Conservation (phyloP, 2,113 vertebrate species). For the Plotosus lineatus region DNA sequence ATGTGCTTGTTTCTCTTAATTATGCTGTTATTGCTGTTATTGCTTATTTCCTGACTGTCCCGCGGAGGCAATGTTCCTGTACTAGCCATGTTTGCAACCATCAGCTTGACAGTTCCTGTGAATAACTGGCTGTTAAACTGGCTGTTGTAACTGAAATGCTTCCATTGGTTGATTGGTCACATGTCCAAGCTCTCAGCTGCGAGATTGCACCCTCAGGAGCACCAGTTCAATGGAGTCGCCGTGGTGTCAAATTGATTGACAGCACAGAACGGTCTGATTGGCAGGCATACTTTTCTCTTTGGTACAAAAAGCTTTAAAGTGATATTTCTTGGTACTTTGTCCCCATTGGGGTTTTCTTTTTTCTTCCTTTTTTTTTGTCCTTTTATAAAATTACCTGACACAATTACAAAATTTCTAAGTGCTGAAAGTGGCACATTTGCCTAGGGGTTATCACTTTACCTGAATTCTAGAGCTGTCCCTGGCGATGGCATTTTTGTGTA, state of each 20-base stretch:
- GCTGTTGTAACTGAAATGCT: background rate
- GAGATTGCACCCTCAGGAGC: conserved; percentile 11
- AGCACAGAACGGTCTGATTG: conserved; percentile 18
- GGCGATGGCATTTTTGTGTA: too few relatives aligned
- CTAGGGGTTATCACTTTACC: too few relatives aligned
- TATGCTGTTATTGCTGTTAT: background rate
- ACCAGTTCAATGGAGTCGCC: background rate
- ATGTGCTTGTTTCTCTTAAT: background rate
- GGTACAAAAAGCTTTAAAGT: background rate
- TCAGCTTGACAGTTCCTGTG: background rate
- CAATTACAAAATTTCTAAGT: background rate
- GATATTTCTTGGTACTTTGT: background rate
- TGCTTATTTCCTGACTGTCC: background rate
- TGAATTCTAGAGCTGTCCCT: too few relatives aligned
- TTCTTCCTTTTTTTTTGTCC: background rate
- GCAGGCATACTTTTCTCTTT: conserved; percentile 16
- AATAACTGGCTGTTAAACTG: background rate
- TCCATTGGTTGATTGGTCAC: background rate
- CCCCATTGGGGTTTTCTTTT: background rate
- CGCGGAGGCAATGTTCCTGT: background rate
- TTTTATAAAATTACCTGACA: background rate
- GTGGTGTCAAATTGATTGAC: conserved; percentile 21
- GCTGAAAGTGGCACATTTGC: too few relatives aligned
- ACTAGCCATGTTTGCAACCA: background rate
- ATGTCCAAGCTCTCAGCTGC: background rate